Evolutionary conservation across 2,113 vertebrate genomes (phyloP), one percentile per base, ranked within the genome.

Genomic region (Charadrius vociferus): DNA sequence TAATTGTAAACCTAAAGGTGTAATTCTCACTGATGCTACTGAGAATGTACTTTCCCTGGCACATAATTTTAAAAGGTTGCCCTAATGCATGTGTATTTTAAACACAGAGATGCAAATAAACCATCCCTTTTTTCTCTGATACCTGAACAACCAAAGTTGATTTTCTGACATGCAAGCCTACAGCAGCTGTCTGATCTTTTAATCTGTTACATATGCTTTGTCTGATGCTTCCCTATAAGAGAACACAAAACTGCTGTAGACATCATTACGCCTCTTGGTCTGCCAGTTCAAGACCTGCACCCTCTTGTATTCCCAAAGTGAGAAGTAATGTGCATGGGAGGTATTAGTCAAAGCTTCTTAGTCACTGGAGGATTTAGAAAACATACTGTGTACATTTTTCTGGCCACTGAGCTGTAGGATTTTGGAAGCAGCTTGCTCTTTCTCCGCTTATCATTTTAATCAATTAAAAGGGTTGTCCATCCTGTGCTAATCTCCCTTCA

Each of bases 161-260:
- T 96, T 96, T 97, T 96, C 89, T 96, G 87, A 96, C 80, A 87
- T 82, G 92, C 63, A 90, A 93, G 86, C 72, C 56, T 88, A 55
- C 49, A 72, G 74, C 90, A 96, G 67, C 87, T 95, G 80, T 88
- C 92, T 93, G 93, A 95, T 94, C 81, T 67, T 96, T 96, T 94
- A 95, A 94, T 96, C 93, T 95, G 71, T 55, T 92, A 84, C 93
- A 88, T 88, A 93, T 92, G 52, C 67, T 96, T 77, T 0, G 0
- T 61, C 71, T 90, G 86, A 53, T 87, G 58, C 41, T 78, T 93
- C 75, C 47, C 27, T 77, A n/a, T 8, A 82, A 78, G 49, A 88
- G 29, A 79, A 12, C 58, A 56, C 12, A 4, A 52, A 84, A 71
- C 17, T 56, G 37, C 67, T 75, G 62, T 36, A 91, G 74, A 73